These are phyloP conservation scores for Pseudochirops cupreus DNA, from an alignment of 2,797 vertebrate species.

Conservation along the genomic window DNA sequence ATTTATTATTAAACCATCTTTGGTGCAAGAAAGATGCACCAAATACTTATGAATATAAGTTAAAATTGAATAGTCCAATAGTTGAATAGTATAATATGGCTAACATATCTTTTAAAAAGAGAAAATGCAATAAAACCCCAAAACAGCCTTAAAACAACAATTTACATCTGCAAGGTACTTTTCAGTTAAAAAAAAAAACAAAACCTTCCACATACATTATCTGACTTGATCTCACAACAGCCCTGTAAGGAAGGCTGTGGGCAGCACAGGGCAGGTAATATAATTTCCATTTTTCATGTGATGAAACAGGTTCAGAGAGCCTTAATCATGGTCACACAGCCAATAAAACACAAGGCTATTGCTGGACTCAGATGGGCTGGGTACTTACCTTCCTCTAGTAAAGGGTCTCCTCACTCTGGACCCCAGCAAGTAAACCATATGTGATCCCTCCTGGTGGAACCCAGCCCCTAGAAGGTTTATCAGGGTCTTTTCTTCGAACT, in stretches of 20 bases:
- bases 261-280: not conserved
- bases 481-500: not conserved
- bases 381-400: not conserved
- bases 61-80: too few species aligned
- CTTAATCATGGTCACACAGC: not conserved
- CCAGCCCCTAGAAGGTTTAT: too few species aligned
- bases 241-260: not conserved
- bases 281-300: not conserved
- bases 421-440: not conserved
- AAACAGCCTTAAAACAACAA: not conserved
- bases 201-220: not conserved
- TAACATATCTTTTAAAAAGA: not conserved
- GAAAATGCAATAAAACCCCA: not conserved
- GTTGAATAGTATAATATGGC: not conserved
- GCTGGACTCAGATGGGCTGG: not conserved
- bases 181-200: not conserved
- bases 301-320: not conserved
- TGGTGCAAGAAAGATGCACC: too few species aligned
- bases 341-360: not conserved
- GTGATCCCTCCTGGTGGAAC: not conserved
- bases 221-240: not conserved
- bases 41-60: too few species aligned
- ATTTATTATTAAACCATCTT: too few species aligned
- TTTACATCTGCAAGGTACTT: not conserved
- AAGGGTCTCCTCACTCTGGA: not conserved